A percentile compares a stretch with the other conserved stretches of the same genome.
Evolutionary conservation across 30 jellyfish, hydroid and myxozoan genomes (phyloP).

Genomic region (Chrysaora quinquecirrha): DNA sequence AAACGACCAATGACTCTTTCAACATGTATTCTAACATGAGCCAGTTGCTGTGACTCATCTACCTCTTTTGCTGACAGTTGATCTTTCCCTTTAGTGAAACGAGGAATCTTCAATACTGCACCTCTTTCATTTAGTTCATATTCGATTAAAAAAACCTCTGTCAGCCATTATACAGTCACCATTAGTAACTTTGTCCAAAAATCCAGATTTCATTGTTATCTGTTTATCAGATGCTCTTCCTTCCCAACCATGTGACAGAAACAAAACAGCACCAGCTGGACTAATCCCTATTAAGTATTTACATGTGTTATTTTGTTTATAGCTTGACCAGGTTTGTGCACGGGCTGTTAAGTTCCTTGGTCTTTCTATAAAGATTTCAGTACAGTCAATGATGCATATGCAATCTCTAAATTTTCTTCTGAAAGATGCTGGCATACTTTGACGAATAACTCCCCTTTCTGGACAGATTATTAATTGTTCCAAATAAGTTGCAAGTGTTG

Average conservation of each 20-base stretch:
- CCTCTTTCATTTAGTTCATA: conserved; percentile 71
- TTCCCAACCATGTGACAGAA: conserved; percentile 83
- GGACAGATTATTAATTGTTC: conserved; percentile 44
- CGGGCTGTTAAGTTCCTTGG: conserved; percentile 2
- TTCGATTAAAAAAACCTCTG: conserved; percentile 62
- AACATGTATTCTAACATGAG: conserved; percentile 77
- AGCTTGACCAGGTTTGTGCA: conserved; percentile 43
- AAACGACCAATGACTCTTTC: conserved; percentile 73
- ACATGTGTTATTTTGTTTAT: conserved; percentile 56
- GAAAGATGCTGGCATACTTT: conserved; percentile 48
- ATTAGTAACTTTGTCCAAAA: conserved; percentile 35
- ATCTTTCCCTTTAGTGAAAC: conserved; percentile 69
- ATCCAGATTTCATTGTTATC: conserved; percentile 55
- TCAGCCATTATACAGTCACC: conserved; percentile 83
- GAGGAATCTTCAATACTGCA: conserved; percentile 54
- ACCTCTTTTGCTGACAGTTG: conserved; percentile 70
- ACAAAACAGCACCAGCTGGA: conserved; percentile 81
- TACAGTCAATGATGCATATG: conserved; percentile 71
- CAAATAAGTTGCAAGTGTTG: conserved; percentile 20
- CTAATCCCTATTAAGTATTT: conserved; percentile 60
- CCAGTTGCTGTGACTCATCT: conserved; percentile 51
- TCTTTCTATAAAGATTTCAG: conserved; percentile 47
- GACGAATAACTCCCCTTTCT: conserved; percentile 34
- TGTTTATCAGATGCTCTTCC: conserved; percentile 73
- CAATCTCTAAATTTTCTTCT: conserved; percentile 30